Evolutionary conservation across 2,888 invertebrate species (phyloP), one percentile per base, ranked within the genome.

Genomic region (Neoaliturus tenellus): DNA sequence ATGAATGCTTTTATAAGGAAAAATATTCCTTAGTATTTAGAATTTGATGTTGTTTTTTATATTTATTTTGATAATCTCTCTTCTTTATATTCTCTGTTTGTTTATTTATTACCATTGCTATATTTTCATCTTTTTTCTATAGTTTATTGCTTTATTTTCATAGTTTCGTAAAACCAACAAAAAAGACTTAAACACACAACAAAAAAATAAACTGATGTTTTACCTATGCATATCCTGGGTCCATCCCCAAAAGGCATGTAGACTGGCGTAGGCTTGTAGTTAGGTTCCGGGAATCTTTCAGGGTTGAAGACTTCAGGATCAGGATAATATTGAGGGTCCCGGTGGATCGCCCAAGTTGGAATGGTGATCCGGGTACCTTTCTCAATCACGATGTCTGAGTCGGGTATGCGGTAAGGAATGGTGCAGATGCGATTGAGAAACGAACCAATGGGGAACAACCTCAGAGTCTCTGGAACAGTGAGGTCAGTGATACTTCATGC

Each of bases 241-340:
- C 80, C 80, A 35, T 80, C 80, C 23, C 80, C 80, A 20, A 80
- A 80, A 6, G 80, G 80, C 20, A 81, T 23, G 67, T 39, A 81
- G n/a, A 25, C 67, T 1, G 41, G 44, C 14, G 41, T 39, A 3
- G 81, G 81, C 20, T 81, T 81, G 55, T 67, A 81, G 81, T 81
- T 81, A 41, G 51, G 51, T 20, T 41, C 81, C 3, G 28, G 25
- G 39, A 81, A 81, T 14, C 81, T 20, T 17, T 81, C 81, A 0
- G 81, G 81, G 17, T 81, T 28, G 25, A 81, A 81, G 2, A 58
- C 67, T 17, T 81, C 81, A 8, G 81, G 81, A 10, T 39, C 39
- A 12, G 39, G 41, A 25, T 81, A 67, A 17, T 81, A 35, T 4
- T 17, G 28, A 20, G 81, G 81, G 31, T 81, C 81, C 2, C 35